Evolutionary conservation across 64 coral and sea anemone genomes (phyloP).

Genomic region (Montipora efflorescens): DNA sequence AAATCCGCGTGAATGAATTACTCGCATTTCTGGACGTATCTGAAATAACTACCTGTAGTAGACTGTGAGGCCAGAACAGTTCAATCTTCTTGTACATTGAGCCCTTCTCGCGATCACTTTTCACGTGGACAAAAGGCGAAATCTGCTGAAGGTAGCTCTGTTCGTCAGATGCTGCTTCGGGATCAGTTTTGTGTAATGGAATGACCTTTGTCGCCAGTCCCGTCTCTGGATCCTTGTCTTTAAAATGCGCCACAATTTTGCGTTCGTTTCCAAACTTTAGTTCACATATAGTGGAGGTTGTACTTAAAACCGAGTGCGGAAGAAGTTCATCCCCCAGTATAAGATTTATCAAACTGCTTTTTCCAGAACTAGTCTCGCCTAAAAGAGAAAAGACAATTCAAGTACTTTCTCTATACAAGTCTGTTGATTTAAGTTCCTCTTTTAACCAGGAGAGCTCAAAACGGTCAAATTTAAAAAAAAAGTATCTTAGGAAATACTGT

Average conservation of each 20-base stretch:
- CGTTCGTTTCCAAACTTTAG: slow-evolving; percentile 24
- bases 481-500: no score
- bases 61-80: slow-evolving; percentile 55
- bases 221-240: slow-evolving; percentile 44
- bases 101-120: slow-evolving; percentile 19
- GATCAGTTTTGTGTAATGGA: not conserved
- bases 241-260: slow-evolving; percentile 15
- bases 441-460: no score
- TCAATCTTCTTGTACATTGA: slow-evolving; percentile 53
- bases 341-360: slow-evolving; percentile 57
- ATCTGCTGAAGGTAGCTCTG: slow-evolving; percentile 29
- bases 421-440: no score
- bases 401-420: no score
- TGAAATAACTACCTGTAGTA: not conserved
- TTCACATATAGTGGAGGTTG: slow-evolving; percentile 56
- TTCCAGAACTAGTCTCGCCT: slow-evolving; percentile 52
- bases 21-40: no score
- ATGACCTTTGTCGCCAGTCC: slow-evolving; percentile 13
- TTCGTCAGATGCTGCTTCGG: not conserved
- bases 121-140: slow-evolving; percentile 41
- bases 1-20: no score
- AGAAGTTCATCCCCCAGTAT: slow-evolving; percentile 53
- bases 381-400: not conserved
- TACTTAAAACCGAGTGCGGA: slow-evolving; percentile 21
- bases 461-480: no score